Evolutionary conservation across 2,797 vertebrate genomes (phyloP).

Genomic region (Sebastes iracundus): DNA sequence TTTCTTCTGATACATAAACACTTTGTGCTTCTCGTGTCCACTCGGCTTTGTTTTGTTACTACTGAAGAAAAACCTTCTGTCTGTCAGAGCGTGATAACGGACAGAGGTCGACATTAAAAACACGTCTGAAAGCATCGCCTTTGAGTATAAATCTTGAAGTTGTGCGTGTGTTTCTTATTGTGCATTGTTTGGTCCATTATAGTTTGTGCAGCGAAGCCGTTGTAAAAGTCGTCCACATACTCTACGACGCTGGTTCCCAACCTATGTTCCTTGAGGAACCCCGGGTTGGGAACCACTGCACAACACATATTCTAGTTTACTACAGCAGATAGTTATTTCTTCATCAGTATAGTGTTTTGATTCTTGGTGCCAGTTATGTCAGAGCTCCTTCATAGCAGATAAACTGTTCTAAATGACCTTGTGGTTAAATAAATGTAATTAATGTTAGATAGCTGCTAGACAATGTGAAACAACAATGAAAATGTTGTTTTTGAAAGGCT

Average conservation of each 20-base stretch:
- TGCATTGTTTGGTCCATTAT: conserved; percentile 41
- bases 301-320: background rate
- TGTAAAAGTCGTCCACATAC: background rate
- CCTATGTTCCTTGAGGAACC: no score
- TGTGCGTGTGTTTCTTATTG: conserved; percentile 23
- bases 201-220: background rate
- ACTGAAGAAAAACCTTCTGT: no score
- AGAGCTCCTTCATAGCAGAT: background rate
- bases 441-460: no score
- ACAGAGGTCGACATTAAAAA: background rate
- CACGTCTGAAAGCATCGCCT: background rate
- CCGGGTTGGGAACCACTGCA: no score
- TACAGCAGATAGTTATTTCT: background rate
- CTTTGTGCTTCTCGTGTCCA: conserved; percentile 7
- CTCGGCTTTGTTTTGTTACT: background rate
- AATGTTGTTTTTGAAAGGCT: no score
- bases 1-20: background rate
- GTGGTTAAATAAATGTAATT: no score
- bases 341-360: background rate
- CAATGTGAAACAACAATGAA: no score
- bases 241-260: no score
- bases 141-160: background rate
- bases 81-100: no score
- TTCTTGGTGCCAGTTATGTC: background rate
- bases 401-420: background rate